Conservation (phyloP, 2,113 vertebrate species). For the Platysternon megacephalum region DNA sequence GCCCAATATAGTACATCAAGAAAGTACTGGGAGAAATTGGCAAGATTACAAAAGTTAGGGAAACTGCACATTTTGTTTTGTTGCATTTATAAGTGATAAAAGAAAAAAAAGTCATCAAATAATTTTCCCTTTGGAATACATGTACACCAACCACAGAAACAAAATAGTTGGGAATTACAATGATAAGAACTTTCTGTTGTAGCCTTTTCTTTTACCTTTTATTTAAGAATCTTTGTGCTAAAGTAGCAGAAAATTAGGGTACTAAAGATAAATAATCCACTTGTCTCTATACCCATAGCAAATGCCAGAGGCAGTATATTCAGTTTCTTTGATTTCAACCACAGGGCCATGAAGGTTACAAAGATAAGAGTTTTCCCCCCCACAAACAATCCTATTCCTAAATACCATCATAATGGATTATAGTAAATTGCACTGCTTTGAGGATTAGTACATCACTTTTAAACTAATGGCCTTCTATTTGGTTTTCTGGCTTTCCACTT, state of each 20-base stretch:
- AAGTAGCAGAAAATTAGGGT: background rate
- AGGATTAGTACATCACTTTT: background rate
- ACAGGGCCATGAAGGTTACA: background rate
- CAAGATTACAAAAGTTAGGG: background rate
- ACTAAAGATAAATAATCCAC: background rate
- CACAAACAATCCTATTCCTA: background rate
- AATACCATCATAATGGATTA: constrained; percentile 11
- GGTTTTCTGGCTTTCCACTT: background rate
- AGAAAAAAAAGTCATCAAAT: background rate
- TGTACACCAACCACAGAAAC: background rate
- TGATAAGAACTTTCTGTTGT: background rate
- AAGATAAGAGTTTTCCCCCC: background rate
- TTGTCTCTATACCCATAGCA: background rate
- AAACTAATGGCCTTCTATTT: background rate
- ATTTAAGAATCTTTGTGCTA: constrained; percentile 22
- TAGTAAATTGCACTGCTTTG: constrained; percentile 4
- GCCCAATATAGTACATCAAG: background rate
- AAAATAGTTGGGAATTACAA: background rate
- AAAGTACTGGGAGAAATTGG: background rate
- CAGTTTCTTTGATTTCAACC: constrained; percentile 17
- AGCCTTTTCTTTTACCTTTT: background rate
- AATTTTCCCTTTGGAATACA: background rate
- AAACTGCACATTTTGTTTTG: background rate
- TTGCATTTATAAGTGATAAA: constrained; percentile 9
- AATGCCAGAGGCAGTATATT: constrained; percentile 7